Percentiles rank a stretch among this genome's conserved stretches.
Conservation (phyloP, 2,113 vertebrate genomes). For the Megaceryle torquata region DNA sequence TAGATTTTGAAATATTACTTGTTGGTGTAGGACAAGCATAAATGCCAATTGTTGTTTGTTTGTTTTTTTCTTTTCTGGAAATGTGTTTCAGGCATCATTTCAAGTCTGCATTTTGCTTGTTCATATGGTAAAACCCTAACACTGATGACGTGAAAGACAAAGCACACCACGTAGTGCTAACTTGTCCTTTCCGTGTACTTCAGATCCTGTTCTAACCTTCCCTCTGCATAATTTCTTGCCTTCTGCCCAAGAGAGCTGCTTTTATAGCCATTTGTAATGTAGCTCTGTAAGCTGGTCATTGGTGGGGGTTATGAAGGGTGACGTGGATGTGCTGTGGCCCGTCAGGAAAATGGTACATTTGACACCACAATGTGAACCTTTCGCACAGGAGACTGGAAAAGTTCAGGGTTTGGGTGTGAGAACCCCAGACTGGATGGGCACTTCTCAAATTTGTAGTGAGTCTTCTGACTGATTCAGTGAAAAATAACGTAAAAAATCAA, state of each 20-base stretch:
- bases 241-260: background rate
- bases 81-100: background rate
- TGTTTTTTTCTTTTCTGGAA: background rate
- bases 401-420: background rate
- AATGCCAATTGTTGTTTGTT: background rate
- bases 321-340: background rate
- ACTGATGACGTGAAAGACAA: background rate
- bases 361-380: background rate
- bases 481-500: background rate
- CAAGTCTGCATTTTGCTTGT: background rate
- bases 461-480: background rate
- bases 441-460: background rate
- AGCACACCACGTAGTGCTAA: background rate
- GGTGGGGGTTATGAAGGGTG: background rate
- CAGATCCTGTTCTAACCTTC: background rate
- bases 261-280: background rate
- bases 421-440: background rate
- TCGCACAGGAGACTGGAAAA: background rate
- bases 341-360: accelerated
- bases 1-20: background rate
- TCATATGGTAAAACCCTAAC: background rate
- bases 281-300: background rate
- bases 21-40: background rate
- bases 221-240: background rate
- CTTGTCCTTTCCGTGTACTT: background rate